These are phyloP conservation scores for Masticophis lateralis DNA, from an alignment of 2,797 vertebrate genomes.

Conservation along the genomic window DNA sequence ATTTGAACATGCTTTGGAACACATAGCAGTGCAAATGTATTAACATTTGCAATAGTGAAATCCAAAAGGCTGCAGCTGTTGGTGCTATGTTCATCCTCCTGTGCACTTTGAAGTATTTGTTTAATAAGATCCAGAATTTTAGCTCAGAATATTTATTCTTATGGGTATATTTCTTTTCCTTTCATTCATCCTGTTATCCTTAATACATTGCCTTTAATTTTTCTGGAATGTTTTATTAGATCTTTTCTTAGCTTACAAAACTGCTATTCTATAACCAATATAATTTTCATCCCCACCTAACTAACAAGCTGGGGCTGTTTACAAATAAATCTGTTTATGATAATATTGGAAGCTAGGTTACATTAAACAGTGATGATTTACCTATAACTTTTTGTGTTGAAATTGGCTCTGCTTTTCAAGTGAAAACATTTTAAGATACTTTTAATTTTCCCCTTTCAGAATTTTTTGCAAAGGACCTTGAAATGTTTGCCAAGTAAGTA, in stretches of 20 bases:
- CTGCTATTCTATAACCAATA: neutral
- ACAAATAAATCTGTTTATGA: neutral
- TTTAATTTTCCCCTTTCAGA: constrained; percentile 74
- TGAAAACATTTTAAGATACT: neutral
- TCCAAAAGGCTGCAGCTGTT: neutral
- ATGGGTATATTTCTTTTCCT: neutral
- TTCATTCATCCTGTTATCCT: neutral
- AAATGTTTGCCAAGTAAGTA: constrained; percentile 90
- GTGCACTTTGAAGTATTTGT: neutral
- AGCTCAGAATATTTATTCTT: neutral
- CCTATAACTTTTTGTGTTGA: neutral
- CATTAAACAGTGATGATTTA: neutral
- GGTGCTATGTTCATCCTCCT: neutral
- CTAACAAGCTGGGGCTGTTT: neutral
- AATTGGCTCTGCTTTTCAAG: neutral
- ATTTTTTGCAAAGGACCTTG: constrained; percentile 88
- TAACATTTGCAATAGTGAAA: neutral
- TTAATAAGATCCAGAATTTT: neutral
- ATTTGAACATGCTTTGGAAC: neutral
- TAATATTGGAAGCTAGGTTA: neutral
- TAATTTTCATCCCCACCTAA: neutral
- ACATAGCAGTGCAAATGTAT: neutral
- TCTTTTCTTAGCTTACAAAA: neutral
- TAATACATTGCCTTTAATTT: neutral
- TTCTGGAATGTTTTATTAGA: neutral